Base-by-base conservation (phyloP, 2,797 vertebrate species). In the Hirundo rustica region DNA sequence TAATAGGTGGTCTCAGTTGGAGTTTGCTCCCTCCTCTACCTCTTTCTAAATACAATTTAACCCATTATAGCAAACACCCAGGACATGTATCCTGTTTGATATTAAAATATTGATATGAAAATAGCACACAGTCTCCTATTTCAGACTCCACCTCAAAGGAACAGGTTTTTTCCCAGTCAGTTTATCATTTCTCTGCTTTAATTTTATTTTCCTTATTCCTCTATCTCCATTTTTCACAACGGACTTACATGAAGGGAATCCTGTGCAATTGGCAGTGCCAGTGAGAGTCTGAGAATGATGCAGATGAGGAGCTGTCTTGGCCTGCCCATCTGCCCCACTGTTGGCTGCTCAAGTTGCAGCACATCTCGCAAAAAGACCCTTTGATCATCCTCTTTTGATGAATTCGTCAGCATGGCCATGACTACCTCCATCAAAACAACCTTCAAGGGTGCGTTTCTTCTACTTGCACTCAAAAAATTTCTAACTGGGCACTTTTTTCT, bases 111-210 rank as follows among this genome's bases (percentile, higher is more conserved):
- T 26, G 16, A 34, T 47, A 54, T 7, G 17, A 58, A 54, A 81
- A 85, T 55, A 83, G 6, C 29, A 55, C 10, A 1, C 10, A 38
- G 5, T 3, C 2, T 40, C 38, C 62, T 13, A 25, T 67, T 91
- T 73, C 47, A 40, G 53, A 42, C 10, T 62, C 42, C 3, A 3
- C 10, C 30, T 90, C 36, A 50, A 83, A 95, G 32, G 5, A 51
- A 47, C 2, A 7, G 34, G 3, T 0, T 0, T 0, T 20, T 57
- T 29, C 0, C 13, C 18, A 6, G 8, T 29, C 42, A 26, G 5
- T 62, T 90, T 75, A 47, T 55, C 23, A 47, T 65, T 68, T 80
- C 27, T 72, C 21, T 36, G 5, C 18, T 75, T 61, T 40, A 38
- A 36, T 72, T 61, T 58, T 27, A 54, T 17, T 42, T 29, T 40